phyloP scores from a whole-genome alignment of 2,113 vertebrate species.

The Pogonocichla stellata region DNA sequence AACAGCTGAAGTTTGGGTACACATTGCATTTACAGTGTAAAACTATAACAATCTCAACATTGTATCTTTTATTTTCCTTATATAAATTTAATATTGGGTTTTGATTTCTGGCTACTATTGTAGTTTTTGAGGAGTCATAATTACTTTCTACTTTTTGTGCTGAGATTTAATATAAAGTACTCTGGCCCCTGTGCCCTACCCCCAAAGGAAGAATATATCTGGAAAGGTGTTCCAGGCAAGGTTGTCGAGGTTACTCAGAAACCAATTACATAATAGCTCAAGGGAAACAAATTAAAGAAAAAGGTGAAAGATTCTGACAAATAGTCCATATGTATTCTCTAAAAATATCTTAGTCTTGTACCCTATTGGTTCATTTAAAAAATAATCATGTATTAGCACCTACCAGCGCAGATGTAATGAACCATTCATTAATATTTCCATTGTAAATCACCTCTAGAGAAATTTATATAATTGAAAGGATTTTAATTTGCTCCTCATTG shows the following conservation, averaged over 20 bases:
- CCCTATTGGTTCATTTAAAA: not conserved
- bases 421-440: slow-evolving; percentile 34
- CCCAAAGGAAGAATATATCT: not conserved
- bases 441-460: not conserved
- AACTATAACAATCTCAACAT: not conserved
- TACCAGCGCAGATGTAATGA: slow-evolving; percentile 9
- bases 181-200: not conserved
- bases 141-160: not conserved
- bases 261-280: not conserved
- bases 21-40: not conserved
- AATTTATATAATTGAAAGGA: not conserved
- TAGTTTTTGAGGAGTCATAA: not conserved
- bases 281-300: slow-evolving; percentile 24
- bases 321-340: not conserved
- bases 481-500: not conserved
- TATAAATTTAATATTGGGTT: not conserved
- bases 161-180: not conserved
- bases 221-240: slow-evolving; percentile 1
- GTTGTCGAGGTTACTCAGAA: slow-evolving; percentile 19
- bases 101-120: not conserved
- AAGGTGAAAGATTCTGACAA: not conserved
- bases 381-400: not conserved
- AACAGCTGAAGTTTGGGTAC: not conserved
- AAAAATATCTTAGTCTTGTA: not conserved
- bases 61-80: not conserved